These are phyloP conservation scores for Cephus spinipes DNA, from an alignment of 2,888 invertebrate species.

Conservation along the genomic window DNA sequence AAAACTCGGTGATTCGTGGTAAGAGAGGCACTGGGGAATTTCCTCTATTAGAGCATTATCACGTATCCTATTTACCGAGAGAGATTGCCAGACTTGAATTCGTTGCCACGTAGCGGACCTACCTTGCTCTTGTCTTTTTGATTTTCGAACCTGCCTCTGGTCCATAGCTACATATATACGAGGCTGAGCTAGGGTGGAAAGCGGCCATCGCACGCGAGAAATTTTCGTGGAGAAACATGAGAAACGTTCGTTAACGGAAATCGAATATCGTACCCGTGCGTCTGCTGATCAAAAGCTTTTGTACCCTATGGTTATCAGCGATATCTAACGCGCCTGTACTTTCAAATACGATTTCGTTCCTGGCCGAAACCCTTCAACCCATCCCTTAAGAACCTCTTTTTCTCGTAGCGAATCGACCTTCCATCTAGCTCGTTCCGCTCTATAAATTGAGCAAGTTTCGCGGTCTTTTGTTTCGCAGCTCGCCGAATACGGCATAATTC, in stretches of 20 bases:
- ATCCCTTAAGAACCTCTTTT: background rate
- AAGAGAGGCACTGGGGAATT: background rate
- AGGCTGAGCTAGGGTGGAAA: background rate
- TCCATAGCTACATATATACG: background rate
- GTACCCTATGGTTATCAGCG: background rate
- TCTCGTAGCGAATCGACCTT: background rate
- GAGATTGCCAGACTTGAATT: background rate
- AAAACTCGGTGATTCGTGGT: background rate
- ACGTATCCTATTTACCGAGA: background rate
- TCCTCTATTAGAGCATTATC: background rate
- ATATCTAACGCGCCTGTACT: background rate
- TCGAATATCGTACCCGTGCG: constrained; percentile 48
- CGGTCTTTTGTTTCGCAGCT: background rate
- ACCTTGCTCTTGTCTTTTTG: background rate
- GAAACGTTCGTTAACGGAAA: constrained; percentile 55
- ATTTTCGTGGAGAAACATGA: background rate
- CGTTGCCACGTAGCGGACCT: background rate
- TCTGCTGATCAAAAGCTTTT: constrained; percentile 45
- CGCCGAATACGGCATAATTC: background rate
- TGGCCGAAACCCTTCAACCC: background rate
- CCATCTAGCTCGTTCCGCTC: background rate
- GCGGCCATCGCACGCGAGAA: background rate
- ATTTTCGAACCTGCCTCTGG: background rate
- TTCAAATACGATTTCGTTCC: background rate
- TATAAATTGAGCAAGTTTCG: background rate